Evolutionary conservation across 2,113 vertebrate genomes (phyloP).

Genomic region (Prolemur simus): DNA sequence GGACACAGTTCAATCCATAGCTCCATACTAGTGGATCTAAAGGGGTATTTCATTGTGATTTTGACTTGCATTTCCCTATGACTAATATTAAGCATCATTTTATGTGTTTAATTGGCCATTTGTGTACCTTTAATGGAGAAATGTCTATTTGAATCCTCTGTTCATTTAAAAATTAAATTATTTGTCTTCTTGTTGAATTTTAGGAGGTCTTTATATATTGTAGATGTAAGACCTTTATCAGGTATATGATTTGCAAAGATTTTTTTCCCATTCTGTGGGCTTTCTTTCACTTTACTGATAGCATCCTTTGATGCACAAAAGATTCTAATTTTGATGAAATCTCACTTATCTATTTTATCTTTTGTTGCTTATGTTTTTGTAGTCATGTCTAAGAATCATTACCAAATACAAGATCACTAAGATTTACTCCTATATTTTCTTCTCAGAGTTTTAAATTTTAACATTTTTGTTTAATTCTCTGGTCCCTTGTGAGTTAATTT

Average conservation of each 20-base stretch:
- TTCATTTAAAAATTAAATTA: not conserved
- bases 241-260: not conserved
- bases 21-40: not conserved
- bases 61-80: not conserved
- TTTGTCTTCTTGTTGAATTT: not conserved
- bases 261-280: not conserved
- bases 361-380: not conserved
- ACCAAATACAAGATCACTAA: not conserved
- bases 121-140: not conserved
- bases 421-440: not conserved
- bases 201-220: not conserved
- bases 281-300: not conserved
- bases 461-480: slow-evolving; percentile 9
- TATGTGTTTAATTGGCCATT: not conserved
- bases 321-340: not conserved
- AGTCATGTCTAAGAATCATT: not conserved
- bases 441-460: not conserved
- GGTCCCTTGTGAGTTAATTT: not conserved
- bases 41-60: not conserved
- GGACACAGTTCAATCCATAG: not conserved
- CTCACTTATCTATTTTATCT: not conserved
- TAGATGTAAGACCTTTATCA: not conserved
- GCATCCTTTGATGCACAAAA: not conserved
- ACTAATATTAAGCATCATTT: not conserved
- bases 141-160: not conserved